A percentile compares a stretch with the other conserved stretches of the same genome.
Conservation (phyloP, 2,888 invertebrate species). For the Rhorus exstirpatorius region DNA sequence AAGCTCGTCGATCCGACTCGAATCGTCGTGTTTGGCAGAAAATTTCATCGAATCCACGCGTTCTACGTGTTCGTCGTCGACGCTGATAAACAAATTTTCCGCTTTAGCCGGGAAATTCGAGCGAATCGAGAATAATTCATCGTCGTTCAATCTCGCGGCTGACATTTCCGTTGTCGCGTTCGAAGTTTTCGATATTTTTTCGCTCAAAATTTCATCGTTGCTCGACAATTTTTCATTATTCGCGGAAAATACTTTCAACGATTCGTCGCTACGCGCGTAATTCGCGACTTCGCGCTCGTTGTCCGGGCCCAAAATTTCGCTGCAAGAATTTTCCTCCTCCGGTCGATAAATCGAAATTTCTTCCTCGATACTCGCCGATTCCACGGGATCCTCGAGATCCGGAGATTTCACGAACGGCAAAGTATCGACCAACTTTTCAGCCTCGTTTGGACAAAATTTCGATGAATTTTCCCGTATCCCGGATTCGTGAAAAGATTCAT, state of each 20-base stretch:
- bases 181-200: slow-evolving; percentile 61
- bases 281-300: no score
- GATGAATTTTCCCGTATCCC: background rate
- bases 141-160: no score
- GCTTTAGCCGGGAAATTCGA: no score
- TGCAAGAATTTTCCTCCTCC: slow-evolving; percentile 20
- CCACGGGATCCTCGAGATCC: slow-evolving; percentile 38
- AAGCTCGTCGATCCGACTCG: slow-evolving; percentile 73
- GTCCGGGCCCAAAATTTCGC: slow-evolving; percentile 54
- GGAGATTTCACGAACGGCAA: slow-evolving; percentile 6
- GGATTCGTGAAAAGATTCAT: background rate
- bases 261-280: slow-evolving; percentile 39
- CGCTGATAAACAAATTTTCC: slow-evolving; percentile 75
- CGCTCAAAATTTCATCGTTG: slow-evolving; percentile 38
- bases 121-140: no score
- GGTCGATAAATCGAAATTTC: slow-evolving; percentile 59
- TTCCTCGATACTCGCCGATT: slow-evolving; percentile 54
- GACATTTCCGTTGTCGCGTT: slow-evolving; percentile 27
- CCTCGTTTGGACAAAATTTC: background rate
- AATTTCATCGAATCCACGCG: slow-evolving; percentile 64
- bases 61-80: slow-evolving; percentile 77
- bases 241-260: slow-evolving; percentile 50
- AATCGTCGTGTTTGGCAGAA: slow-evolving; percentile 58
- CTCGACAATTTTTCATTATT: slow-evolving; percentile 51
- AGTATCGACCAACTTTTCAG: background rate